Conservation (phyloP, 2,888 invertebrate species). For the Drosophila suboccidentalis region DNA sequence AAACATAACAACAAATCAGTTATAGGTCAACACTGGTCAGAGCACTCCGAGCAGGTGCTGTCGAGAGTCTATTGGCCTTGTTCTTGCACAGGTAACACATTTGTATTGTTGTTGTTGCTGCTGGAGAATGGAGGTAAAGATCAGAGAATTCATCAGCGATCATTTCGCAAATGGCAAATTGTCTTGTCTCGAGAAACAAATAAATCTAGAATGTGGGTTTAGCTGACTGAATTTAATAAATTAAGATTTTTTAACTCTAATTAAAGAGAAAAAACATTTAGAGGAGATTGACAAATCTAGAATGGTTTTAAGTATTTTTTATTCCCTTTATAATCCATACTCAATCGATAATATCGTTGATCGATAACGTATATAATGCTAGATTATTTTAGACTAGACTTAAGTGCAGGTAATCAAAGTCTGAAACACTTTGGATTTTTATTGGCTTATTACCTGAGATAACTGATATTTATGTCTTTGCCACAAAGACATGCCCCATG, state of each 20-base stretch:
- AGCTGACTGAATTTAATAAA: slow-evolving; percentile 3
- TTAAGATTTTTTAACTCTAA: no score
- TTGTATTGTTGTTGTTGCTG: background rate
- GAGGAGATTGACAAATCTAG: background rate
- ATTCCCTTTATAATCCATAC: no score
- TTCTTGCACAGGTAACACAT: slow-evolving; percentile 40
- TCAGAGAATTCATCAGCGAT: slow-evolving; percentile 20
- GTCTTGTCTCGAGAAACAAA: slow-evolving; percentile 1
- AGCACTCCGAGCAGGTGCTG: slow-evolving; percentile 51
- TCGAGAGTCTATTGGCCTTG: slow-evolving; percentile 70
- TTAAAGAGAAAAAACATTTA: no score
- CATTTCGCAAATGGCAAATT: slow-evolving; percentile 20
- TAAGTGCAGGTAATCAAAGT: slow-evolving; percentile 10
- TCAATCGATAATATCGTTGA: background rate
- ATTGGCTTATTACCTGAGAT: slow-evolving; percentile 16
- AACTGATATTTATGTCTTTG: slow-evolving; percentile 30
- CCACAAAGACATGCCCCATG: slow-evolving; percentile 20
- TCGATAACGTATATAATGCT: slow-evolving; percentile 3
- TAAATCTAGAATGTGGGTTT: background rate
- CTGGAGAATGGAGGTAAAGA: slow-evolving; percentile 22
- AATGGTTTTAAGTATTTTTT: background rate
- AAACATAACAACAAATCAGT: slow-evolving; percentile 47
- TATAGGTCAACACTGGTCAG: slow-evolving; percentile 74
- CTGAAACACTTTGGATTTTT: slow-evolving; percentile 13
- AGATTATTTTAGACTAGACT: background rate